These are phyloP conservation scores for Drosophila ananassae DNA, from an alignment of 1,140 invertebrate species.

Conservation along the genomic window DNA sequence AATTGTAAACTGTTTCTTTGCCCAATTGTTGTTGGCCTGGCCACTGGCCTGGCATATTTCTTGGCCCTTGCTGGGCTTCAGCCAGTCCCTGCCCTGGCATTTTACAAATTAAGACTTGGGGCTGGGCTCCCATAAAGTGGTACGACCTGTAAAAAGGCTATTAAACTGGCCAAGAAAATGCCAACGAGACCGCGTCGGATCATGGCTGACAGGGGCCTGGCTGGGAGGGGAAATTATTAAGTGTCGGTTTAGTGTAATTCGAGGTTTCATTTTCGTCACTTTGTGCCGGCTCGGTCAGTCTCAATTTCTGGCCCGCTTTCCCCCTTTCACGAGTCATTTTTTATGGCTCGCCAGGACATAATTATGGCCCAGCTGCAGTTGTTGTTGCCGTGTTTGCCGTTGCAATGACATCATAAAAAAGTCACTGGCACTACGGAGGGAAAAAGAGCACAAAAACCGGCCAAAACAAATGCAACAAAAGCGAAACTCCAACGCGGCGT, in stretches of 20 bases:
- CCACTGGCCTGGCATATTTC: constrained; percentile 42
- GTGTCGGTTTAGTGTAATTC: constrained; percentile 82
- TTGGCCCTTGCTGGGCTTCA: constrained; percentile 5
- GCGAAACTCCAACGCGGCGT: constrained; percentile 32
- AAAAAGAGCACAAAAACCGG: background rate
- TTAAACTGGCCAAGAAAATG: constrained; percentile 71
- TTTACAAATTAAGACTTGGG: constrained; percentile 58
- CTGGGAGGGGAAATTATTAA: constrained; percentile 67
- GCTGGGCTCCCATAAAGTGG: constrained; percentile 66
- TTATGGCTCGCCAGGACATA: constrained; percentile 68
- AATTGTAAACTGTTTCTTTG: background rate
- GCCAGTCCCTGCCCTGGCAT: constrained; percentile 35
- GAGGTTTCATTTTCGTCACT: constrained; percentile 82
- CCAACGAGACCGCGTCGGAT: constrained; percentile 28
- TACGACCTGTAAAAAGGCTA: constrained; percentile 82
- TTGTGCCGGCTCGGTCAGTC: constrained; percentile 53
- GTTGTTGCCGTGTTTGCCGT: constrained; percentile 26
- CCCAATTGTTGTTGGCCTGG: background rate
- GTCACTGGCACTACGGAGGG: constrained; percentile 5
- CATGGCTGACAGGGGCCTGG: background rate
- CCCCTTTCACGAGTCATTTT: constrained; percentile 47
- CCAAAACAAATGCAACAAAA: background rate
- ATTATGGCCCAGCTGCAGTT: constrained; percentile 56
- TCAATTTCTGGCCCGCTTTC: constrained; percentile 49
- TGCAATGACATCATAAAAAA: constrained; percentile 78